Percentiles rank a stretch among this genome's conserved stretches.
Conservation (phyloP, 2,797 vertebrate species). For the Anniella stebbinsi region DNA sequence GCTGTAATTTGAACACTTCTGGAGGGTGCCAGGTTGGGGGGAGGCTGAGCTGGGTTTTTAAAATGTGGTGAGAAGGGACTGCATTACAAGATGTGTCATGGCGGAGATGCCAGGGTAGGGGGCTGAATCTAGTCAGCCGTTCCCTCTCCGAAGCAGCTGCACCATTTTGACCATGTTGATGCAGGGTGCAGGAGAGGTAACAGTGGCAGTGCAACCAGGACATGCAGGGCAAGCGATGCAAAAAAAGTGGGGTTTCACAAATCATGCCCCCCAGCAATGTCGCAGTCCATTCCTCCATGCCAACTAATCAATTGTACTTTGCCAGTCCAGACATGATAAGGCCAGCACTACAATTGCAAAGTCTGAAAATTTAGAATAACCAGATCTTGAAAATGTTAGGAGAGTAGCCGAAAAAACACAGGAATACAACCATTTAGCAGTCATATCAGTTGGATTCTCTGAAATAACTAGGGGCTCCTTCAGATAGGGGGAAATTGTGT, state of each 20-base stretch:
- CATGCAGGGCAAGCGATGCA: neutral
- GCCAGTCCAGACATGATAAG: neutral
- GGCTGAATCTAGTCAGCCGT: neutral
- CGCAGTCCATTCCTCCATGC: neutral
- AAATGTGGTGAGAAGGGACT: neutral
- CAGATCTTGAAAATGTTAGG: neutral
- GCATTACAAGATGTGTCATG: neutral
- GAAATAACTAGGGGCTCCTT: neutral
- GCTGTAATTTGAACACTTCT: no score
- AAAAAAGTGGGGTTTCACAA: neutral
- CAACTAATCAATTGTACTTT: neutral
- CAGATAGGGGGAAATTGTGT: no score
- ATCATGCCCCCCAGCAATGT: neutral
- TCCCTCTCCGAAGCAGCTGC: neutral
- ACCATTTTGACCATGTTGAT: neutral
- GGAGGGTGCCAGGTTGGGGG: no score
- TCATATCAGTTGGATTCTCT: neutral
- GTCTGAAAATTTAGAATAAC: neutral
- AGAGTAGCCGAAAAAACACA: neutral
- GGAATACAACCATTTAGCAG: neutral
- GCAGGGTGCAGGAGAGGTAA: neutral
- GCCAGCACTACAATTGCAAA: neutral
- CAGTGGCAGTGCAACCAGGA: neutral
- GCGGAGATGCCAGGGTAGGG: neutral
- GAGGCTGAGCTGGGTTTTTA: neutral